phyloP scores from a whole-genome alignment of 2,888 invertebrate species.

The Nomada ferruginata region DNA sequence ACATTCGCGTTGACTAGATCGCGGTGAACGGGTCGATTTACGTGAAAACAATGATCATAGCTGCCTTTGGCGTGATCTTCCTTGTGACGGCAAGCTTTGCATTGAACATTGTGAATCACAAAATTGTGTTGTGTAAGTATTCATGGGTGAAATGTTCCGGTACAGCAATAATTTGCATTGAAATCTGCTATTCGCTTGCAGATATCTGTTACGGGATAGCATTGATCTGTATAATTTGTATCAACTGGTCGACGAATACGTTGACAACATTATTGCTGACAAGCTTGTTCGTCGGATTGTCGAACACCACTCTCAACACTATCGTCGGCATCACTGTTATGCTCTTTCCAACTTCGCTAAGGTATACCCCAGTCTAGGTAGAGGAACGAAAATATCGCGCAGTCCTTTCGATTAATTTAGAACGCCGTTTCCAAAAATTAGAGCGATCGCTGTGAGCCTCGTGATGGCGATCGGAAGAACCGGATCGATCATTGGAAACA shows the following conservation, averaged over 20 bases:
- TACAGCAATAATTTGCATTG: neutral
- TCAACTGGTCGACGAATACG: conserved; percentile 75
- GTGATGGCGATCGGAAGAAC: conserved; percentile 81
- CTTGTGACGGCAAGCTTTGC: conserved; percentile 64
- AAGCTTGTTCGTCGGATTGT: conserved; percentile 71
- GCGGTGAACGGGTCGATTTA: conserved; percentile 69
- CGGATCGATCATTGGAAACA: conserved; percentile 81
- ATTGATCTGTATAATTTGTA: conserved; percentile 62
- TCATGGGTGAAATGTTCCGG: neutral
- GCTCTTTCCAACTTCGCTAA: conserved; percentile 88
- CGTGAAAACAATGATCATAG: conserved; percentile 69
- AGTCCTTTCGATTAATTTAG: neutral
- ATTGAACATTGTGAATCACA: conserved; percentile 70
- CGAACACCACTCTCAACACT: conserved; percentile 79
- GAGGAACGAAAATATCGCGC: neutral
- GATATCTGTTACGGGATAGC: conserved; percentile 66
- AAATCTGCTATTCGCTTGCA: conserved; percentile 15
- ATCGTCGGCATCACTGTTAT: conserved; percentile 88
- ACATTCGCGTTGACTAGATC: conserved; percentile 33
- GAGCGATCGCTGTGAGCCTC: conserved; percentile 82
- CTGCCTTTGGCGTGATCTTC: conserved; percentile 47
- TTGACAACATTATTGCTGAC: conserved; percentile 70
- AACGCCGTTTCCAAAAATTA: conserved; percentile 47
- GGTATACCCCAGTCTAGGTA: conserved; percentile 82
- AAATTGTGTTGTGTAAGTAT: conserved; percentile 70